A percentile compares a stretch with the other conserved stretches of the same genome.
Evolutionary conservation across 2,888 invertebrate species (phyloP).

Genomic region (Platypus cylindrus): DNA sequence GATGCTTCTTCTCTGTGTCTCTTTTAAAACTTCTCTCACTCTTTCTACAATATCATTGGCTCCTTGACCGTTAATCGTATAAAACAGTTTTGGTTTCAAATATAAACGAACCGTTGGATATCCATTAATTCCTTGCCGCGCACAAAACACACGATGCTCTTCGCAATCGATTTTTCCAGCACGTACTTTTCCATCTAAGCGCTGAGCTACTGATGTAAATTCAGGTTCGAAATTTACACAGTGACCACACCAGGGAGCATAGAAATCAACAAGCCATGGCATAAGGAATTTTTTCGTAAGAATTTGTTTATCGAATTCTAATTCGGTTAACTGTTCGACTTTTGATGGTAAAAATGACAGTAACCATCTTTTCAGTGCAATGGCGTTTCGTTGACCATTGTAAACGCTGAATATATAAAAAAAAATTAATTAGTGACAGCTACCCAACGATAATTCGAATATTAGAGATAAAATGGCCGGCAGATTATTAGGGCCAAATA

Average conservation of each 20-base stretch:
- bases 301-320: conserved; percentile 37
- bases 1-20: conserved; percentile 11
- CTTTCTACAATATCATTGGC: conserved; percentile 16
- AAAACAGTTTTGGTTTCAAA: conserved; percentile 24
- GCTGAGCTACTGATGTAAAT: conserved; percentile 46
- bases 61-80: conserved; percentile 23
- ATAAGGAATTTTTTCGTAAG: conserved; percentile 31
- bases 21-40: conserved; percentile 18
- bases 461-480: too few relatives aligned
- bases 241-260: conserved; percentile 52
- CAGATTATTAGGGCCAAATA: too few relatives aligned
- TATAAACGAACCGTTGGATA: conserved; percentile 49
- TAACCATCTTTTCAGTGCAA: conserved; percentile 50
- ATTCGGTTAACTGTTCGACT: conserved; percentile 36
- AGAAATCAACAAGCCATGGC: conserved; percentile 53
- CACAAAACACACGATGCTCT: conserved; percentile 39
- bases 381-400: conserved; percentile 48
- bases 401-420: conserved; percentile 36
- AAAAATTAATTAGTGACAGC: background rate
- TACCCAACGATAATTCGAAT: background rate
- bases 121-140: conserved; percentile 38
- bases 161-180: conserved; percentile 57
- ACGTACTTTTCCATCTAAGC: conserved; percentile 41
- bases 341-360: conserved; percentile 47
- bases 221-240: conserved; percentile 56